phyloP scores from a whole-genome alignment of 2,888 invertebrate genomes.

The Drosophila tripunctata region DNA sequence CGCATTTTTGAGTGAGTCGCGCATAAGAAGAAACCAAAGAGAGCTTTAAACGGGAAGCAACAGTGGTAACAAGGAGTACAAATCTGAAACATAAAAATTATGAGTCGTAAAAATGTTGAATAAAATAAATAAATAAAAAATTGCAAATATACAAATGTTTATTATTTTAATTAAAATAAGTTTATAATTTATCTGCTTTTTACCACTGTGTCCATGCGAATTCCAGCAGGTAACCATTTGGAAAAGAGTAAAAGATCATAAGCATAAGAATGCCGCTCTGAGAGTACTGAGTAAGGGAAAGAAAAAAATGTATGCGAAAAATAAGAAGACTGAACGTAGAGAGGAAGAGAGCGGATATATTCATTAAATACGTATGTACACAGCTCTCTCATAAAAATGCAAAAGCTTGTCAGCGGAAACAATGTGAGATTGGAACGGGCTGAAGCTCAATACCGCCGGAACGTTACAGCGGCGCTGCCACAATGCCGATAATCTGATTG shows the following conservation, averaged over 20 bases:
- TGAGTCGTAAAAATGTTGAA: background rate
- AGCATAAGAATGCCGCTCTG: slow-evolving; percentile 6
- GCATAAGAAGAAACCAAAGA: slow-evolving; percentile 19
- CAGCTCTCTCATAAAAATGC: slow-evolving; percentile 14
- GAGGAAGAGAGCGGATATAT: slow-evolving; percentile 22
- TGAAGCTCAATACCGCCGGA: slow-evolving; percentile 8
- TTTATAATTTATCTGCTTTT: too few relatives aligned
- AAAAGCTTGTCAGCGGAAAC: slow-evolving; percentile 5
- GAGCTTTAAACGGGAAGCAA: slow-evolving; percentile 24
- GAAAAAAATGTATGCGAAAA: slow-evolving; percentile 18
- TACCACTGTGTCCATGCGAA: slow-evolving; percentile 28
- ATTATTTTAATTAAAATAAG: background rate
- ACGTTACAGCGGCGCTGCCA: background rate
- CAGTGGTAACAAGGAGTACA: slow-evolving; percentile 26
- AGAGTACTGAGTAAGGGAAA: slow-evolving; percentile 15
- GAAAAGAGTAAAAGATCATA: slow-evolving; percentile 6
- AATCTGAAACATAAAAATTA: background rate
- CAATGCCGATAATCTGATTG: slow-evolving; percentile 22
- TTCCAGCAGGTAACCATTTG: slow-evolving; percentile 8
- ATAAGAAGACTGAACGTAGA: background rate
- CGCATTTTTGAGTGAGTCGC: slow-evolving; percentile 29
- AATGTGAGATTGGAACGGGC: slow-evolving; percentile 11
- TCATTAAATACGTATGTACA: slow-evolving; percentile 25
- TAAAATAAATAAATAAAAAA: background rate
- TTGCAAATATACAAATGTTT: background rate